Percentiles rank a stretch among this genome's conserved stretches.
Conservation (phyloP, 2,797 vertebrate species). For the Poecilia velifera region DNA sequence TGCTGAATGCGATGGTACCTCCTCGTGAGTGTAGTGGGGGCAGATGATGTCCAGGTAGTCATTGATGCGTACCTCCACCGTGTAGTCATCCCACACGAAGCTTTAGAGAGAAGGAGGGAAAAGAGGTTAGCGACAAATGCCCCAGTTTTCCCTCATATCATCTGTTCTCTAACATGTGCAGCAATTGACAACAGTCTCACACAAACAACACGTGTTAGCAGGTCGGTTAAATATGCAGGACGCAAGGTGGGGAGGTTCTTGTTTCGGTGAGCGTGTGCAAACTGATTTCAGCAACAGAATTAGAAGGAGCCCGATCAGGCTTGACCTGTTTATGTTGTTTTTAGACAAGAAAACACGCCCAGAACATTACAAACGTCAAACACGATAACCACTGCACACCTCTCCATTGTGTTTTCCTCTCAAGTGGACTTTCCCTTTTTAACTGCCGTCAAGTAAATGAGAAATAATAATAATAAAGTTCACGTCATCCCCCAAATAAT, state of each 20-base stretch:
- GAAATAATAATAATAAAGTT: slow-evolving; percentile 2
- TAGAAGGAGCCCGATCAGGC: slow-evolving; percentile 64
- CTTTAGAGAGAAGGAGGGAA: slow-evolving; percentile 71
- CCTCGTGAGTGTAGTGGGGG: slow-evolving; percentile 87
- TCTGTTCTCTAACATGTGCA: not conserved
- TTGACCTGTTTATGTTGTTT: slow-evolving; percentile 62
- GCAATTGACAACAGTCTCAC: not conserved
- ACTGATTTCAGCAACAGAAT: slow-evolving; percentile 42
- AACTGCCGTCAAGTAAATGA: slow-evolving; percentile 17
- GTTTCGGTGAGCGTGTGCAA: slow-evolving; percentile 29
- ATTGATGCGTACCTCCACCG: slow-evolving; percentile 86
- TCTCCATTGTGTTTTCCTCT: slow-evolving; percentile 29
- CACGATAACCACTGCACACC: slow-evolving; percentile 17
- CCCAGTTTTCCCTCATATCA: not conserved
- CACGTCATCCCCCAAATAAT: not conserved
- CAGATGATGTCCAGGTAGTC: slow-evolving; percentile 97
- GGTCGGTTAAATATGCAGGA: slow-evolving; percentile 4
- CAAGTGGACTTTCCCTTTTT: slow-evolving; percentile 26
- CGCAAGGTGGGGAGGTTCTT: slow-evolving; percentile 17
- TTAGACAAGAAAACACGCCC: slow-evolving; percentile 39
- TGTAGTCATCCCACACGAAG: slow-evolving; percentile 85
- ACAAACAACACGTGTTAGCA: slow-evolving; percentile 2
- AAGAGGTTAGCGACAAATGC: slow-evolving; percentile 46
- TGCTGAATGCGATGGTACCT: slow-evolving; percentile 76
- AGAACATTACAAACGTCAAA: slow-evolving; percentile 8